Base-by-base conservation (phyloP, 2,113 vertebrate species). In the Zingel zingel region DNA sequence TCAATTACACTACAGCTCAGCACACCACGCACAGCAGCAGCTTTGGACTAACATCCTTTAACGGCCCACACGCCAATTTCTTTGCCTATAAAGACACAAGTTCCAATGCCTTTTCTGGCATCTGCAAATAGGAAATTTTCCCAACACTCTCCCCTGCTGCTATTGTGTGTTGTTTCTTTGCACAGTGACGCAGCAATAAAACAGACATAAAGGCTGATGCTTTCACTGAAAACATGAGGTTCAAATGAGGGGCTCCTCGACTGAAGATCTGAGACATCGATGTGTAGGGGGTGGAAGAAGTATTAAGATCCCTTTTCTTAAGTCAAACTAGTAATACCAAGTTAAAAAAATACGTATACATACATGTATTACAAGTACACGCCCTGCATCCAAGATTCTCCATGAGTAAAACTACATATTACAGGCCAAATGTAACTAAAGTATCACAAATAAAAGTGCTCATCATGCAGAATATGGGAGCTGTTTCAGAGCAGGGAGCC, bases 71-170 rank as follows among this genome's bases (percentile, higher is more conserved):
- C 57, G 9, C 21, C 33, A 18, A 11, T 56, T 39, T 16, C n/a
- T 25, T 10, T 39, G 53, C 69, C n/a, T 72, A 39, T 71, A 57
- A 57, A 39, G 13, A 71, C 69, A 61, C 39, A 6, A 43, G 15
- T 59, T 59, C 59, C 8, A 48, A 50, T 11, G 18, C 14, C 13
- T 62, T 36, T 63, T 8, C n/a, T 39, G 72, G 19, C 71, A 36
- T 23, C 58, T 62, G 27, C n/a, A 30, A 23, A 47, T 8, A 19
- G 2, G 14, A 16, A 58, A 0, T n/a, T 12, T 43, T 36, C 8
- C 61, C 58, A 48, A n/a, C 51, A 8, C 36, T 48, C 21, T 10
- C 27, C 19, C 11, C 15, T 12, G 50, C 51, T 48, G 61, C 27
- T 36, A 43, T 36, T 30, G 27, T 3, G 23, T 45, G 43, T 16